phyloP scores from a whole-genome alignment of 2,888 invertebrate species.

The Acrobasis consociella region DNA sequence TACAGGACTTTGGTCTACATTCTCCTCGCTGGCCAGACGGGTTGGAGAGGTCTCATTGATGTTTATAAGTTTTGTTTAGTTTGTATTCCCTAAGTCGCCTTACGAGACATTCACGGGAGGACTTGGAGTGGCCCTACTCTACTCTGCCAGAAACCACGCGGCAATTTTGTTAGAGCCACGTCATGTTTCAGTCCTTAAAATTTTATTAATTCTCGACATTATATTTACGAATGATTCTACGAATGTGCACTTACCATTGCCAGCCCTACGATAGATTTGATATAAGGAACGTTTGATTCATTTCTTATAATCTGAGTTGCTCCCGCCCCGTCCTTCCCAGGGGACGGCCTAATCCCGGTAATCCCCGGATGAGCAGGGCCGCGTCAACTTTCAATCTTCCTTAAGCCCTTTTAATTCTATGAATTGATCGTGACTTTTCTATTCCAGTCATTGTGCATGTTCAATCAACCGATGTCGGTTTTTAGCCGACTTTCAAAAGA shows the following conservation, averaged over 20 bases:
- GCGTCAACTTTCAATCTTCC: conserved; percentile 65
- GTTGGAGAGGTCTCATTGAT: too few species aligned
- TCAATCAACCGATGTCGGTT: too few species aligned
- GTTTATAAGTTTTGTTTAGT: too few species aligned
- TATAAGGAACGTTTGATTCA: conserved; percentile 69
- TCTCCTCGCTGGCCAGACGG: too few species aligned
- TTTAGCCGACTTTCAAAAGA: too few species aligned
- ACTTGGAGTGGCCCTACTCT: too few species aligned
- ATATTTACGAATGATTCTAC: not conserved
- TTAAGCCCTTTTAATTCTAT: conserved; percentile 62
- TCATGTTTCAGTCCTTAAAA: conserved; percentile 29
- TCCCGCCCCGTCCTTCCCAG: not conserved
- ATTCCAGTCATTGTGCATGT: conserved; percentile 21
- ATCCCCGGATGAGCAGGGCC: conserved; percentile 53
- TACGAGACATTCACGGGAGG: too few species aligned
- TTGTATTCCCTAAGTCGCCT: too few species aligned
- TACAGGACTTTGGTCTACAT: too few species aligned
- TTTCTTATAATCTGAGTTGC: conserved; percentile 70
- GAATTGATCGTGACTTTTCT: conserved; percentile 60
- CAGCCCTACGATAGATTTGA: conserved; percentile 46
- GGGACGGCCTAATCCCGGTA: conserved; percentile 52
- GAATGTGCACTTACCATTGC: conserved; percentile 15
- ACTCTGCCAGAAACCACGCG: too few species aligned
- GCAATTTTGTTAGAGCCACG: too few species aligned
- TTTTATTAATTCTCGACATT: not conserved